phyloP scores from a whole-genome alignment of 2,797 vertebrate genomes.

The Potorous gilbertii region DNA sequence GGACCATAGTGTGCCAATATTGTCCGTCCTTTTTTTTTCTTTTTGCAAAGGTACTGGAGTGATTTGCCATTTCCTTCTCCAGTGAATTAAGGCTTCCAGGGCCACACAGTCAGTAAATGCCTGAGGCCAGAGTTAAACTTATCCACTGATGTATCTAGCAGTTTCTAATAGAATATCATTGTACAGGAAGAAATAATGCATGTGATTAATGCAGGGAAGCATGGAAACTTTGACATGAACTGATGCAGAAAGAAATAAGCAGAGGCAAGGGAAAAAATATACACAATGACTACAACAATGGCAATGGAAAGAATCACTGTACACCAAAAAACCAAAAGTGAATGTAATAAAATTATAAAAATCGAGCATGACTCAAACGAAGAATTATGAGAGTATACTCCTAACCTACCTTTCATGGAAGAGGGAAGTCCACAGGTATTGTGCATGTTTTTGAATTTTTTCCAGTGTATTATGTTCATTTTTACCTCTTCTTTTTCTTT shows the following conservation, averaged over 20 bases:
- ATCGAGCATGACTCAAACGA: not conserved
- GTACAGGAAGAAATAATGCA: not conserved
- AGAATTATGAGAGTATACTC: not conserved
- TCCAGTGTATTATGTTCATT: not conserved
- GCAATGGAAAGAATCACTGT: not conserved
- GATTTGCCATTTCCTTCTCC: not conserved
- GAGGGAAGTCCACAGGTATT: not conserved
- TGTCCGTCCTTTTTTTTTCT: not conserved
- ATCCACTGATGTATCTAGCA: not conserved
- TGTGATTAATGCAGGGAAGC: not conserved
- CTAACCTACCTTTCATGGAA: not conserved
- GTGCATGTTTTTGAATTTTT: not conserved
- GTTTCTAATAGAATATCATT: not conserved
- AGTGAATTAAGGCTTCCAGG: not conserved
- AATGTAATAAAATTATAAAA: not conserved
- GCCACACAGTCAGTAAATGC: not conserved
- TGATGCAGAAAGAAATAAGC: not conserved
- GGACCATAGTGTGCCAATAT: not conserved
- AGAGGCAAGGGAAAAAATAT: not conserved
- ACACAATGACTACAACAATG: not conserved
- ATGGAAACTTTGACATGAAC: not conserved
- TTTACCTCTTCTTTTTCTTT: not conserved
- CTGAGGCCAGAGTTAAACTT: not conserved
- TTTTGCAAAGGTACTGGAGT: not conserved
- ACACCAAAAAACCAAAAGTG: not conserved